phyloP scores from a whole-genome alignment of 2,888 invertebrate genomes.

The Microctonus aethiopoides region DNA sequence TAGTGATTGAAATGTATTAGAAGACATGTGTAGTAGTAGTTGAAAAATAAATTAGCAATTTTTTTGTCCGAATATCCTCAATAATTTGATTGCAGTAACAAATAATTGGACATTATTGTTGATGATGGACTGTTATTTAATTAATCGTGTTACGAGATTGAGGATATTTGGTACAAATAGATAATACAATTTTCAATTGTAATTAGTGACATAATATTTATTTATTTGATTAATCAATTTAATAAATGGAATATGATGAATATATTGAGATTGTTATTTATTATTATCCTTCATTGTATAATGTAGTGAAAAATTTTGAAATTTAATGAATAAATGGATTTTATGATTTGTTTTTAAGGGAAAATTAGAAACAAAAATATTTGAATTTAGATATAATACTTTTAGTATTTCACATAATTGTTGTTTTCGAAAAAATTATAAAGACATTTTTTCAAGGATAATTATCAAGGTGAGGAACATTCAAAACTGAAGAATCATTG shows the following conservation, averaged over 20 bases:
- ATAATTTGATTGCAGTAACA: neutral
- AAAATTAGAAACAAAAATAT: too few relatives aligned
- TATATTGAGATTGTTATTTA: conserved; percentile 38
- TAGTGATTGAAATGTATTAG: neutral
- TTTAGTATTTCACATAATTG: too few relatives aligned
- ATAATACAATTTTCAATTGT: neutral
- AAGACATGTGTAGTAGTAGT: neutral
- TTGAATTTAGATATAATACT: too few relatives aligned
- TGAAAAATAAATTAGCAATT: neutral
- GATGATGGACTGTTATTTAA: neutral
- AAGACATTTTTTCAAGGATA: too few relatives aligned
- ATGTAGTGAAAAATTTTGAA: neutral
- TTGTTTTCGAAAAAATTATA: too few relatives aligned
- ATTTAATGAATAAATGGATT: neutral
- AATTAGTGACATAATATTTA: conserved; percentile 45
- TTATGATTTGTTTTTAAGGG: neutral
- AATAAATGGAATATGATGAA: too few relatives aligned
- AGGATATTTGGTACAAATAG: conserved; percentile 15
- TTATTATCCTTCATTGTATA: neutral
- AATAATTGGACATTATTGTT: neutral
- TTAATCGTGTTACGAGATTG: neutral
- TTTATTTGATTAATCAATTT: conserved; percentile 50
- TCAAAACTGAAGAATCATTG: too few relatives aligned
- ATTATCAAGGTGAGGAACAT: too few relatives aligned
- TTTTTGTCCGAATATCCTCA: conserved; percentile 15